Percentiles rank a stretch among this genome's conserved stretches.
Conservation (phyloP, 2,888 invertebrate genomes). For the Campoplex capitator region DNA sequence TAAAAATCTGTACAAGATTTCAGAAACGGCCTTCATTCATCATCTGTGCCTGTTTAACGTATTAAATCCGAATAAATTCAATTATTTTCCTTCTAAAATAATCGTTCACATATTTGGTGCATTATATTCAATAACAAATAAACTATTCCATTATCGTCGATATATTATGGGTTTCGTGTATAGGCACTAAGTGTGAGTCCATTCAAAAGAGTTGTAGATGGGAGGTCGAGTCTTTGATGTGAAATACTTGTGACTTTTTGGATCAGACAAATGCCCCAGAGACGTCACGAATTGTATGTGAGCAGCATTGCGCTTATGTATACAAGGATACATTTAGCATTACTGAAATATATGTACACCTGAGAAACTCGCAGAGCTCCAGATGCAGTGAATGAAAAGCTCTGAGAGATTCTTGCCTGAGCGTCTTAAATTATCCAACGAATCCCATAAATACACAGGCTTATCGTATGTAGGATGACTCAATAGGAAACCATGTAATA, state of each 20-base stretch:
- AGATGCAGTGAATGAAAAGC: conserved; percentile 44
- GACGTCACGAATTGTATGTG: conserved; percentile 22
- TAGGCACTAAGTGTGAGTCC: conserved; percentile 26
- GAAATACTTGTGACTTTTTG: conserved; percentile 25
- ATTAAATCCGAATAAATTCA: background rate
- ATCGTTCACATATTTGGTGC: background rate
- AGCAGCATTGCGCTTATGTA: background rate
- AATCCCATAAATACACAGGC: conserved; percentile 56
- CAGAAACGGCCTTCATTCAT: background rate
- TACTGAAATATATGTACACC: conserved; percentile 24
- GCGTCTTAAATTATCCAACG: conserved; percentile 56
- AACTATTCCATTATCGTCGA: background rate
- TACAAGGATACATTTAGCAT: conserved; percentile 2
- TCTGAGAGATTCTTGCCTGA: background rate
- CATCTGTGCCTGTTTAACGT: background rate
- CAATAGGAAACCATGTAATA: conserved; percentile 45
- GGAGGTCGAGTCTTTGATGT: conserved; percentile 47
- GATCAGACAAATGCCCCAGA: conserved; percentile 39
- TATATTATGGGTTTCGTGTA: background rate
- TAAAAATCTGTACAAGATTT: no score
- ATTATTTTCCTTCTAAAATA: background rate
- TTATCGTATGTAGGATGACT: conserved; percentile 35
- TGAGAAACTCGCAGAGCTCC: conserved; percentile 1
- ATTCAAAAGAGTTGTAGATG: conserved; percentile 21
- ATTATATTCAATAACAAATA: background rate